Base-by-base conservation (phyloP, 2,113 vertebrate genomes). In the Lasiurus borealis region DNA sequence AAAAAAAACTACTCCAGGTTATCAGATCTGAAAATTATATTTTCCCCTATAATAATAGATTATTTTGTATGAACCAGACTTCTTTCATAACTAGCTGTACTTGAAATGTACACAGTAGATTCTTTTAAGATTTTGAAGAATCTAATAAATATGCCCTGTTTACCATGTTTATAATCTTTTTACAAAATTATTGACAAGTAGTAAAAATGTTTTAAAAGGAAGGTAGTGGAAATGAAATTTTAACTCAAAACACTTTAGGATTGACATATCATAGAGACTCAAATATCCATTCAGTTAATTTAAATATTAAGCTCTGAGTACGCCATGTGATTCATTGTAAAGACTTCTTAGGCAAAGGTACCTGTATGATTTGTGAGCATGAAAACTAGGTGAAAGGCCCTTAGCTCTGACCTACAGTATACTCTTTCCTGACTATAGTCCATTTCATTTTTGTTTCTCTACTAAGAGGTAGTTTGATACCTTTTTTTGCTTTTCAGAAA, bases 131-230 rank as follows among this genome's bases (percentile, higher is more conserved):
- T 91, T 94, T 72, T 83, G 50, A 69, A 81, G 13, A 95, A 54
- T 84, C 40, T 76, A 85, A 50, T 85, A 59, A 88, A 10, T 77
- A 90, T 72, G 71, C 25, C 72, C 31, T 27, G 2, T 85, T 64
- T 66, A 78, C 31, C 44, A 8, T 86, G 21, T 95, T 66, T 78
- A 89, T 0, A 90, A 2, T 92, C 34, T 91, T 3, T 5, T 94
- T 97, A 92, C n/a, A 92, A 94, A 91, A 78, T 88, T 91, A 88
- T 68, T 77, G 50, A 77, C 68, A 89, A 59, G 23, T 77, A 88
- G 11, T 76, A 80, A 93, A 93, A 95, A 76, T 96, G 15, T 85
- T 19, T 85, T 76, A 72, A 90, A 73, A 85, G 25, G 82, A 84
- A 44, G 40, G 27, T 87, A 84, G 27, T 94, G 3, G 85, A 92